A percentile compares a stretch with the other conserved stretches of the same genome.
Evolutionary conservation across 2,113 vertebrate species (phyloP).

Genomic region (Sus scrofa): DNA sequence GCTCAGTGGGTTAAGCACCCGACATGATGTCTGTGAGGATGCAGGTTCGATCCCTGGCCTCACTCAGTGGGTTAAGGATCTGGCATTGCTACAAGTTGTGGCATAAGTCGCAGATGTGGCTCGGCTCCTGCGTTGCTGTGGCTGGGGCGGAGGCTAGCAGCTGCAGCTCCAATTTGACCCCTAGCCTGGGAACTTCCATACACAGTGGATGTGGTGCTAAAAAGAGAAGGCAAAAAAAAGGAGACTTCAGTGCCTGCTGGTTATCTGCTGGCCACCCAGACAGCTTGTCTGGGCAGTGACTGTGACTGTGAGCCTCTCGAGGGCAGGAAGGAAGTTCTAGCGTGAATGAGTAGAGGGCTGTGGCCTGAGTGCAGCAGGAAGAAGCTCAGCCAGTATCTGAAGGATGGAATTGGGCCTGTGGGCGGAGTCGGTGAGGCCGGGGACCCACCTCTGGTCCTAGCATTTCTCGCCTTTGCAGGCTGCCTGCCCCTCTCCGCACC

Average conservation of each 20-base stretch:
- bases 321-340: background rate
- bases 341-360: background rate
- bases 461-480: background rate
- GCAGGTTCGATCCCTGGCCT: no score
- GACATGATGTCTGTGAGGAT: no score
- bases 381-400: background rate
- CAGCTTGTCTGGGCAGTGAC: background rate
- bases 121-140: no score
- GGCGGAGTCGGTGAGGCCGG: background rate
- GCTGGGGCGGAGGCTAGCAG: no score
- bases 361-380: background rate
- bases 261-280: background rate
- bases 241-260: background rate
- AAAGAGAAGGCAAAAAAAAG: no score
- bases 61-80: no score
- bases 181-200: no score
- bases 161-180: no score
- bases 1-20: no score
- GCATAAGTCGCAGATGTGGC: no score
- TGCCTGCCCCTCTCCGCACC: background rate
- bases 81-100: no score
- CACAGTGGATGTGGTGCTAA: no score
- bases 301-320: background rate
- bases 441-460: background rate
- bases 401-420: background rate